Evolutionary conservation across 2,797 vertebrate genomes (phyloP).

Genomic region (Myotis pilosus): DNA sequence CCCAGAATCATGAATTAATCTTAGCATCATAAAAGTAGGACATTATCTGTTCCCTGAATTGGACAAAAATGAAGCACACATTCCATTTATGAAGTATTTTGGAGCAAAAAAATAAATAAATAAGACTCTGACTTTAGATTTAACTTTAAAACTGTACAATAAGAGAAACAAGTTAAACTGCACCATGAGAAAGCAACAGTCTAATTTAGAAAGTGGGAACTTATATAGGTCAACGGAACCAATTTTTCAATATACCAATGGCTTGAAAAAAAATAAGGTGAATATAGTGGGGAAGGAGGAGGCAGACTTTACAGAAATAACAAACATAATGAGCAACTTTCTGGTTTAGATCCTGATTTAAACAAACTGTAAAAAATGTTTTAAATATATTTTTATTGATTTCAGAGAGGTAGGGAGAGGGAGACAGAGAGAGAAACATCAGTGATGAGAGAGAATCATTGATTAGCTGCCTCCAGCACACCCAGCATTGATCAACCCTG

Average conservation of each 20-base stretch:
- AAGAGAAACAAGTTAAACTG: not conserved
- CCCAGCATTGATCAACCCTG: no score
- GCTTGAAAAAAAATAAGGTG: not conserved
- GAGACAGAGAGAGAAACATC: no score
- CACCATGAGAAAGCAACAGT: not conserved
- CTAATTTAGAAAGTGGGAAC: not conserved
- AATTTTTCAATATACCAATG: not conserved
- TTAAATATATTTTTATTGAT: no score
- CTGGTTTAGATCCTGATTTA: not conserved
- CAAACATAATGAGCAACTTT: not conserved
- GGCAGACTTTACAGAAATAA: not conserved
- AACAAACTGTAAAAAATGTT: not conserved
- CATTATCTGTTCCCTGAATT: not conserved
- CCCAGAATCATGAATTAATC: not conserved
- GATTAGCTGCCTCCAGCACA: no score
- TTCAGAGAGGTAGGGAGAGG: no score
- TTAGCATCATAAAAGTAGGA: not conserved
- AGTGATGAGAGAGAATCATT: no score
- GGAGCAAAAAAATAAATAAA: not conserved
- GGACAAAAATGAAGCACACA: not conserved
- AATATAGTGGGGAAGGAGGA: fast-evolving
- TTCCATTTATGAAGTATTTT: not conserved
- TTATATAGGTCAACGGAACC: fast-evolving
- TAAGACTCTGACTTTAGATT: not conserved
- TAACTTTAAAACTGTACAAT: not conserved